Evolutionary conservation across 2,113 vertebrate species (phyloP).

Genomic region (Centropus bengalensis): DNA sequence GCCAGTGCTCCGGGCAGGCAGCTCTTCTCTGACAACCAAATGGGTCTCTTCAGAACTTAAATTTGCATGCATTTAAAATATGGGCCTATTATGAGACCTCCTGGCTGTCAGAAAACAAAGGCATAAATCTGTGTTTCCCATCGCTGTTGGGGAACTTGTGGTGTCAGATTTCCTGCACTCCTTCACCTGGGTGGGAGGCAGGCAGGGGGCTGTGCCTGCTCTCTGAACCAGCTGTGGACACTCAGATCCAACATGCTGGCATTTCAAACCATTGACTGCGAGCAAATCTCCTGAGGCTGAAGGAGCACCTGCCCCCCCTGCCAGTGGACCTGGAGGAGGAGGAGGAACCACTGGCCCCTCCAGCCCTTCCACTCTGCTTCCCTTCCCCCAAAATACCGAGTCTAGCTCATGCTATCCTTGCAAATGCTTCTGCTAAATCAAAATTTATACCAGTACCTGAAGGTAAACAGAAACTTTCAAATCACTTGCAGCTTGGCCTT

Average conservation of each 20-base stretch:
- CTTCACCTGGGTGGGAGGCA: neutral
- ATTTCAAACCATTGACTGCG: neutral
- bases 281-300: neutral
- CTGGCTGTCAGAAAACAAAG: neutral
- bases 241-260: neutral
- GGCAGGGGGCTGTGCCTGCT: neutral
- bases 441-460: neutral
- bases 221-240: neutral
- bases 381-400: neutral
- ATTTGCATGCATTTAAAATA: neutral
- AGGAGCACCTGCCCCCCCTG: neutral
- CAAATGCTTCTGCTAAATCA: neutral
- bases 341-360: rapidly evolving
- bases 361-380: neutral
- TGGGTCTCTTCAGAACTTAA: neutral
- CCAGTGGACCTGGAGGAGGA: neutral
- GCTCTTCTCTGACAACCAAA: neutral
- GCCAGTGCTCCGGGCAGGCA: neutral
- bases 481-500: neutral
- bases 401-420: neutral
- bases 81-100: neutral
- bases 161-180: neutral
- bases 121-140: neutral
- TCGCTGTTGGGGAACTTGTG: rapidly evolving
- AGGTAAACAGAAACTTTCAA: neutral